A percentile compares a stretch with the other conserved stretches of the same genome.
These are phyloP conservation scores for Lottia scabra DNA, from an alignment of 2,888 invertebrate species.

Conservation along the genomic window DNA sequence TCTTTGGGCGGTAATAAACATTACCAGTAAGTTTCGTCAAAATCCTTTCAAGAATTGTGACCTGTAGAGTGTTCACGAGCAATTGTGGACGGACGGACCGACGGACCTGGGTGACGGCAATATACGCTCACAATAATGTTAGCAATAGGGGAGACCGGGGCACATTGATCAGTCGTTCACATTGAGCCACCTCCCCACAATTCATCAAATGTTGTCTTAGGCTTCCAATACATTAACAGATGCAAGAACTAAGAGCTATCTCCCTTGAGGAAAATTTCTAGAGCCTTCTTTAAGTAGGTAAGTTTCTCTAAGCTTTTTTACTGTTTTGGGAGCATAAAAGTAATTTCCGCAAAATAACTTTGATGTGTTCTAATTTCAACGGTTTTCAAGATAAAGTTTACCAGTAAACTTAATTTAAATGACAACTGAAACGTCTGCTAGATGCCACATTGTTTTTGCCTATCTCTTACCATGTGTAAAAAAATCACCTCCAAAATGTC, in stretches of 20 bases:
- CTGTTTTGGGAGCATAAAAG: not conserved
- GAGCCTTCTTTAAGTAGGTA: not conserved
- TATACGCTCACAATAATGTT: too few relatives aligned
- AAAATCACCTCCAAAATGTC: not conserved
- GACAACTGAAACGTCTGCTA: too few relatives aligned
- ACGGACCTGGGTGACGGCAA: too few relatives aligned
- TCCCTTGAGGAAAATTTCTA: not conserved
- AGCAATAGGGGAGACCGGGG: not conserved
- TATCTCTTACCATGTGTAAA: not conserved
- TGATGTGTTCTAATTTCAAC: not conserved
- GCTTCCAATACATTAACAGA: constrained; percentile 2
- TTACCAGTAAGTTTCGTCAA: too few relatives aligned
- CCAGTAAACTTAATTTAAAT: not conserved
- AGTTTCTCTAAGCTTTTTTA: not conserved
- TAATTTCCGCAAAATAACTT: not conserved
- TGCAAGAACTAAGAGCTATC: not conserved
- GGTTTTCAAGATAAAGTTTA: not conserved
- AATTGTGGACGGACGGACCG: too few relatives aligned
- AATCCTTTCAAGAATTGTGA: too few relatives aligned
- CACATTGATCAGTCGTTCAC: not conserved
- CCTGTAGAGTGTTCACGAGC: too few relatives aligned
- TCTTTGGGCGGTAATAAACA: too few relatives aligned
- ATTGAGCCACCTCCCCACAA: not conserved
- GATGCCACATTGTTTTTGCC: too few relatives aligned
- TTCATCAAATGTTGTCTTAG: not conserved